phyloP scores from a whole-genome alignment of 2,113 vertebrate genomes.

The Dolichallabes microphthalmus region DNA sequence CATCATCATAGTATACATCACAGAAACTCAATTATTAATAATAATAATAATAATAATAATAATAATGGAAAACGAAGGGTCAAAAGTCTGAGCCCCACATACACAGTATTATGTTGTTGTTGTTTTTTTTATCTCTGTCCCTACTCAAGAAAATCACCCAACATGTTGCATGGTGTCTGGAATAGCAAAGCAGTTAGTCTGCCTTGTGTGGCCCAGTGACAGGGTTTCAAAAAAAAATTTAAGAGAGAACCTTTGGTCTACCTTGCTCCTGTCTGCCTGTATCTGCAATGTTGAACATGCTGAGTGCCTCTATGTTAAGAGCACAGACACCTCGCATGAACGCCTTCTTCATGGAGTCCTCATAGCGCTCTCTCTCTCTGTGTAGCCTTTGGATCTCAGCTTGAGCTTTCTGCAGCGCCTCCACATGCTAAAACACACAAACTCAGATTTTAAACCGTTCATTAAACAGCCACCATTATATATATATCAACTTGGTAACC shows the following conservation, averaged over 20 bases:
- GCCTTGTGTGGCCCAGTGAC: not conserved
- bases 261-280: constrained; percentile 52
- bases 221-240: not conserved
- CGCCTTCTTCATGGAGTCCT: constrained; percentile 93
- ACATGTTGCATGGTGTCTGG: not conserved
- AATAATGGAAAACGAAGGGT: no score
- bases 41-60: no score
- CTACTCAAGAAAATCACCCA: not conserved
- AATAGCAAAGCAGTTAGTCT: not conserved
- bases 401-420: constrained; percentile 77
- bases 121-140: not conserved
- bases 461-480: not conserved
- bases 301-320: constrained; percentile 92
- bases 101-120: not conserved
- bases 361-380: constrained; percentile 81
- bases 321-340: constrained; percentile 97
- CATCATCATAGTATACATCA: not conserved
- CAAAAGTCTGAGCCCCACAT: not conserved
- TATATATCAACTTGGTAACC: not conserved
- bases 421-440: constrained; percentile 44
- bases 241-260: constrained; percentile 31
- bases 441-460: not conserved
- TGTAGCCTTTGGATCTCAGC: constrained; percentile 81
- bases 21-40: not conserved
- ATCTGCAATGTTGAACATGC: constrained; percentile 83